Evolutionary conservation across 2,797 vertebrate species (phyloP), one percentile per base, ranked within the genome.

Genomic region (Coluber constrictor): DNA sequence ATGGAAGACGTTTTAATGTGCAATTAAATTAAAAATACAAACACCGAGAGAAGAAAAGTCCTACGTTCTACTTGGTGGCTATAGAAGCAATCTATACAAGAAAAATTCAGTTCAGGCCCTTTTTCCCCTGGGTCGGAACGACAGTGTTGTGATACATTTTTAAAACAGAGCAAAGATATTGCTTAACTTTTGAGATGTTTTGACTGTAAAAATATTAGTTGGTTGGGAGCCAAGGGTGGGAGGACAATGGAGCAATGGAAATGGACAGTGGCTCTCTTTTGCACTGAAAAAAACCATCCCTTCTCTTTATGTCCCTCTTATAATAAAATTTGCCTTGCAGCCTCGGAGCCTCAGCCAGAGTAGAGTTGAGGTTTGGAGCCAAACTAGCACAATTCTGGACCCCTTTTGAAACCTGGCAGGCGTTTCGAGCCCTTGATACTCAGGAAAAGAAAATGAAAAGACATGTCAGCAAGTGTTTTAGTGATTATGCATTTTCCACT

Each of bases 1-100:
- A 37, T 0, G 32, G 66, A 37, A 74, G 12, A 93, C 90, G 86
- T 20, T 66, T 95, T 94, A 96, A 96, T 96, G 96, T 96, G 95
- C 96, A 97, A 96, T 97, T 97, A 97, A 97, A 97, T 97, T 97
- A 97, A 94, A 66, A 96, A 96, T 96, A 96, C 95, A 97, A 96
- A 96, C 95, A 95, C 94, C 95, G 95, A 96, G 96, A 47, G 56
- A 47, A 20, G 51, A 1, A 5, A 16, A 20, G 5, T 55, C 51
- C 51, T 47, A 90, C 11, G 94, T 92, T 12, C 32, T 93, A 94
- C 92, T 56, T 83, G n/a, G 27, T 57, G 66, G 92, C 89, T 37
- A 23, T 60, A 88, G 74, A 92, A n/a, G 90, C 25, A 23, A 89
- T 92, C 92, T 86, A 60, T 90, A 92, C 93, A 93, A 63, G 86